Base-by-base conservation (phyloP, 2,113 vertebrate species). In the Orientallactaga bullata region DNA sequence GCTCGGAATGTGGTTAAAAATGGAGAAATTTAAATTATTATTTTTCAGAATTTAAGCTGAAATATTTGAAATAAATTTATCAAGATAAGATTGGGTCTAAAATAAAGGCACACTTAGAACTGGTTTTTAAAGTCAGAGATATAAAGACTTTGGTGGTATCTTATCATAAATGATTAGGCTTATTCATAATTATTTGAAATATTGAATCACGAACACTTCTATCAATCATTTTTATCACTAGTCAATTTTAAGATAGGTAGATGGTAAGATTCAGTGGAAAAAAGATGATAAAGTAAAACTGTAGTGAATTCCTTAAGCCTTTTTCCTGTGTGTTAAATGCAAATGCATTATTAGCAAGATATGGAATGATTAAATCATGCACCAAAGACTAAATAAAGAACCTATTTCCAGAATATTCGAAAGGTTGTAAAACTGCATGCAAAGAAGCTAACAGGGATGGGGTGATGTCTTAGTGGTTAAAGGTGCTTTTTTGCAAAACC, bases 31-130 rank as follows among this genome's bases (percentile, higher is more conserved):
- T 88, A 73, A 94, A 94, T 51, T 92, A 30, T 72, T 42, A 26
- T 89, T 88, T 93, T 88, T 78, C 28, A 82, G 55, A 95, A 87
- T 76, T 94, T 78, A 88, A 63, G 37, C 6, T 83, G 32, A 90
- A 58, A 74, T 55, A 66, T 47, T 32, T 79, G 37, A 65, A 85
- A 32, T 79, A 89, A 51, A 85, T 77, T 89, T 72, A 18, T 81
- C 28, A 76, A 77, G 42, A 79, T 78, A 80, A 74, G 16, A 77
- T 55, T 90, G 21, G 11, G 6, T 91, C 18, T 76, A 86, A 17
- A 91, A 60, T 16, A 84, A 51, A 90, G 63, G 20, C 12, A 86
- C 0, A 37, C 7, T 87, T 77, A 91, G 17, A 89, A 81, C 1
- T 84, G 2, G 80, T 79, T 89, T 93, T 91, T 91, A 65, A 95